phyloP scores from a whole-genome alignment of 1,140 invertebrate species.

The Eulimnadia texana region DNA sequence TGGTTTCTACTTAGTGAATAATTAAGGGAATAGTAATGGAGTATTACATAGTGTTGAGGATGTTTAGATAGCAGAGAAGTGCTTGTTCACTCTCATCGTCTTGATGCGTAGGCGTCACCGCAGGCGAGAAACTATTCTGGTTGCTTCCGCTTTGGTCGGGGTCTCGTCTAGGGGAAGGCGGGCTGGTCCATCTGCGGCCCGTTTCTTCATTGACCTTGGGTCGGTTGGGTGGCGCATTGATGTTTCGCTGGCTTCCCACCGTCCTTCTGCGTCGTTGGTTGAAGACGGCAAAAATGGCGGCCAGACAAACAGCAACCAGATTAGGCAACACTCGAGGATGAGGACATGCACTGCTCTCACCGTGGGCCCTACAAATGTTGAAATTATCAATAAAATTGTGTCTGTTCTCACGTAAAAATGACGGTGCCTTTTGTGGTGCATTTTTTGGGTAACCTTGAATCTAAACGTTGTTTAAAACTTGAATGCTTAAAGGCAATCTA shows the following conservation, averaged over 20 bases:
- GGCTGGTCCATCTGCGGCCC: not conserved
- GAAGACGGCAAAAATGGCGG: constrained; percentile 43
- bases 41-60: constrained; percentile 38
- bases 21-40: no score
- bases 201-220: not conserved
- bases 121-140: not conserved
- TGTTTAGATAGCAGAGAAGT: constrained; percentile 35
- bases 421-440: no score
- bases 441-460: no score
- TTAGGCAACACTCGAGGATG: constrained; percentile 70
- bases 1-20: no score
- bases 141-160: not conserved
- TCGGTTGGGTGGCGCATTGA: not conserved
- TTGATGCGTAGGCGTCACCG: not conserved
- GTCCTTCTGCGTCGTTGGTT: constrained; percentile 28
- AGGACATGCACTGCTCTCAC: constrained; percentile 56
- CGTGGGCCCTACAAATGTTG: constrained; percentile 53
- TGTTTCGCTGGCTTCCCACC: constrained; percentile 5
- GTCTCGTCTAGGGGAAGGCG: not conserved
- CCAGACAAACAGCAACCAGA: constrained; percentile 62
- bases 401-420: no score
- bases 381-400: no score
- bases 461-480: no score
- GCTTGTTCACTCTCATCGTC: constrained; percentile 23
- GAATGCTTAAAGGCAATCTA: no score